Percentiles rank a stretch among this genome's conserved stretches.
phyloP scores from a whole-genome alignment of 2,888 invertebrate genomes.

The Stenotaenia linearis region DNA sequence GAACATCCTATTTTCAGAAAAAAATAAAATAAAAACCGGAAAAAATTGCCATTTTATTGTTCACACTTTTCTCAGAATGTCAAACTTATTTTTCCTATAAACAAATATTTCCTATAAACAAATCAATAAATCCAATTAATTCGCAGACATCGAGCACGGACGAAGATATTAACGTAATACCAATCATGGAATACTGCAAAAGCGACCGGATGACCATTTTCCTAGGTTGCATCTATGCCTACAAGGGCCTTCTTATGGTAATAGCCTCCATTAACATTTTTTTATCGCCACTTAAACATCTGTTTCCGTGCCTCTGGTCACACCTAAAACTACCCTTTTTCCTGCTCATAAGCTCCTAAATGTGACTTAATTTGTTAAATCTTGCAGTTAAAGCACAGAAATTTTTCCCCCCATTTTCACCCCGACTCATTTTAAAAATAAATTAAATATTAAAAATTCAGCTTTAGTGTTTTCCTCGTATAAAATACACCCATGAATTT shows the following conservation, averaged over 20 bases:
- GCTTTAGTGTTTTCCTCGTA: background rate
- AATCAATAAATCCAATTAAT: too few species aligned
- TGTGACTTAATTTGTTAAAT: background rate
- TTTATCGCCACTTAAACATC: background rate
- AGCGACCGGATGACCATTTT: slow-evolving; percentile 93
- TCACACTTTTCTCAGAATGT: too few species aligned
- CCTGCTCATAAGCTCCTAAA: background rate
- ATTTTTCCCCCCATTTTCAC: background rate
- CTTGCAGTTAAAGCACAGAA: background rate
- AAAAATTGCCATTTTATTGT: too few species aligned
- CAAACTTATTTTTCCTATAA: too few species aligned
- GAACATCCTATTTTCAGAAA: background rate
- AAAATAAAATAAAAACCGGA: background rate
- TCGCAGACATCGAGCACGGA: slow-evolving; percentile 76
- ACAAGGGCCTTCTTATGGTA: slow-evolving; percentile 94
- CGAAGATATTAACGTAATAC: slow-evolving; percentile 80
- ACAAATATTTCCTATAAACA: too few species aligned
- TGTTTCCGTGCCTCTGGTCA: background rate
- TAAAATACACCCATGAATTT: background rate
- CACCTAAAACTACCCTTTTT: background rate
- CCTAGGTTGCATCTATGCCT: slow-evolving; percentile 93
- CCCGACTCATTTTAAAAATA: background rate
- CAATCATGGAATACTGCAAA: slow-evolving; percentile 94
- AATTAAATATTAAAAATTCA: background rate
- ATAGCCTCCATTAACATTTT: background rate